Base-by-base conservation (phyloP, 2,113 vertebrate species). In the Odontesthes bonariensis region DNA sequence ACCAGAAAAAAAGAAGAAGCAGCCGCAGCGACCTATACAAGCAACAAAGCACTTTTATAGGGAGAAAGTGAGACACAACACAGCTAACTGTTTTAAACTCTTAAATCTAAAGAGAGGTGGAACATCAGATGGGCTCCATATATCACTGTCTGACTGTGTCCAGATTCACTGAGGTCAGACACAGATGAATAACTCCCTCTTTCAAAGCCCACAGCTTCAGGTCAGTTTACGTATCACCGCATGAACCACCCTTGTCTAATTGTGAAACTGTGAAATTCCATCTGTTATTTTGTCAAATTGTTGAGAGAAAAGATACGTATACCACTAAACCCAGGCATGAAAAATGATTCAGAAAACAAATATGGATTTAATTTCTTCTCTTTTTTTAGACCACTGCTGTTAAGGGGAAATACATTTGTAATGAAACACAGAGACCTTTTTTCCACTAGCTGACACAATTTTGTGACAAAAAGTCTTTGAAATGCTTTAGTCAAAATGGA, bases 121-220 rank as follows among this genome's bases (percentile, higher is more conserved):
- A 61, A 23, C 49, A 61, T 57, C 27, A 40, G 59, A 66, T 17
- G 42, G 49, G 38, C 35, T 62, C 70, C 64, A 84, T 88, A 65
- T 51, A 89, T 88, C 82, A 81, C 68, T 52, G 52, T 77, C 70
- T 51, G 33, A 72, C 40, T 71, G 66, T 63, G 47, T 58, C 61
- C 68, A 69, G 35, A 57, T 22, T 70, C 60, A 40, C 52, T 20
- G 74, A 79, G 82, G 86, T 83, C 79, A 77, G 74, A 77, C 74
- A 61, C 61, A 81, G 79, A 86, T 79, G 47, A 71, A 86, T 83
- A 82, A 77, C 23, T 77, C 46, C 53, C 20, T 47, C 54, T 86
- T 60, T 58, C 47, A 53, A 58, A 81, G 51, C 61, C 66, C 14
- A 67, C 55, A 82, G 76, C 56, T 82, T 86, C 65, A 74, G 57